Evolutionary conservation across 2,113 vertebrate genomes (phyloP), one percentile per base, ranked within the genome.

Genomic region (Pseudolaguvia tuberculata): DNA sequence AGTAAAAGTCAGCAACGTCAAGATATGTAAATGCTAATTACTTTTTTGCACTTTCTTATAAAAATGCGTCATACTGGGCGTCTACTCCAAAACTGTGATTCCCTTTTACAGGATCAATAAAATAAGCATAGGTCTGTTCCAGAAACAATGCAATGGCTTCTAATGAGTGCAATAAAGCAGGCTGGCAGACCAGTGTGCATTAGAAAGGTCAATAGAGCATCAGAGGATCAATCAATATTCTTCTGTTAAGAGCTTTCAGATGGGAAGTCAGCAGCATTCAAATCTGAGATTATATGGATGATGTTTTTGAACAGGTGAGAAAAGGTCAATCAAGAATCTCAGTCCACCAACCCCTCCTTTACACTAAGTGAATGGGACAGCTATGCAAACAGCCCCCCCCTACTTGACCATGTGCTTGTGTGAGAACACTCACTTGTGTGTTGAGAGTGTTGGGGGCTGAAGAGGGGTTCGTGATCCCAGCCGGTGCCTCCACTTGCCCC

Each of bases 401-500:
- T 13, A 63, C 27, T 55, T 47, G 51, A 47, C 75, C 79, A 73
- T 77, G 69, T 77, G 79, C 70, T 57, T 48, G 53, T 35, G 57
- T 45, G 71, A 73, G 57, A 70, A 70, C 80, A 87, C 90, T 91
- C 86, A 92, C 91, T 79, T 89, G 88, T 70, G 81, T 81, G 67
- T 71, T 77, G 76, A 90, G 86, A 75, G 83, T 87, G 87, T 82
- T 90, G 67, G 85, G 78, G 68, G 73, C 81, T 9, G 82, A 87
- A 72, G 79, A 73, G n/a, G 86, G 82, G 25, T 81, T 79, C 79
- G 83, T 88, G 2, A 78, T 78, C 11, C 80, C 83, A 42, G 84
- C 85, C 0, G 85, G 82, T n/a, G 86, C 84, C 82, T 91, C 91
- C 80, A 88, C 84, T 1, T 89, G 88, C 48, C 90, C 89, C 85